A percentile compares a stretch with the other conserved stretches of the same genome.
These are phyloP conservation scores for Axis porcinus DNA, from an alignment of 2,113 vertebrate species.

Conservation along the genomic window DNA sequence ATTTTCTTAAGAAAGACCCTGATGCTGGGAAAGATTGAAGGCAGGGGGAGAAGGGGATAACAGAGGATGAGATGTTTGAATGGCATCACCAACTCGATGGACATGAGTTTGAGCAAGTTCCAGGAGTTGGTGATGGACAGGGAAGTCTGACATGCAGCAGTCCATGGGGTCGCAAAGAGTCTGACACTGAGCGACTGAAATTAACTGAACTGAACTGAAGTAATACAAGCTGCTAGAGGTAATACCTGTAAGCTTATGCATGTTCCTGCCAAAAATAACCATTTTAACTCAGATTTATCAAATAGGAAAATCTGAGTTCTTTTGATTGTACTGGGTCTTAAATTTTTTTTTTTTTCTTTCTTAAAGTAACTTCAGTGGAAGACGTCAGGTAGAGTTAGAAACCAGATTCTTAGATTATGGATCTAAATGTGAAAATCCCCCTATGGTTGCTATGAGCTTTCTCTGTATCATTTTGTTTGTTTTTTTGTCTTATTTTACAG, in stretches of 20 bases:
- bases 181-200: accelerated
- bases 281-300: not conserved
- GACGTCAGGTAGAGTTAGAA: not conserved
- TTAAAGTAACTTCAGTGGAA: not conserved
- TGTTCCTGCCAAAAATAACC: not conserved
- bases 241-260: not conserved
- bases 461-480: not conserved
- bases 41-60: not conserved
- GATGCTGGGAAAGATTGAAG: not conserved
- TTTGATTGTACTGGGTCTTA: not conserved
- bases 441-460: not conserved
- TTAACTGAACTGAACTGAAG: not conserved
- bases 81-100: not conserved
- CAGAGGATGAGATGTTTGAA: not conserved
- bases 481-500: not conserved
- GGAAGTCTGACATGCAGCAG: not conserved
- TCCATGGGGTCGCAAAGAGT: not conserved
- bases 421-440: not conserved
- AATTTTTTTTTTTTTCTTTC: not conserved
- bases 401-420: not conserved
- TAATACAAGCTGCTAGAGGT: not conserved
- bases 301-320: not conserved
- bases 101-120: not conserved
- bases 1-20: not conserved
- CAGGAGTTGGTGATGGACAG: not conserved